Evolutionary conservation across 2,888 invertebrate genomes (phyloP), one percentile per base, ranked within the genome.

Genomic region (Sialis fuliginosa): DNA sequence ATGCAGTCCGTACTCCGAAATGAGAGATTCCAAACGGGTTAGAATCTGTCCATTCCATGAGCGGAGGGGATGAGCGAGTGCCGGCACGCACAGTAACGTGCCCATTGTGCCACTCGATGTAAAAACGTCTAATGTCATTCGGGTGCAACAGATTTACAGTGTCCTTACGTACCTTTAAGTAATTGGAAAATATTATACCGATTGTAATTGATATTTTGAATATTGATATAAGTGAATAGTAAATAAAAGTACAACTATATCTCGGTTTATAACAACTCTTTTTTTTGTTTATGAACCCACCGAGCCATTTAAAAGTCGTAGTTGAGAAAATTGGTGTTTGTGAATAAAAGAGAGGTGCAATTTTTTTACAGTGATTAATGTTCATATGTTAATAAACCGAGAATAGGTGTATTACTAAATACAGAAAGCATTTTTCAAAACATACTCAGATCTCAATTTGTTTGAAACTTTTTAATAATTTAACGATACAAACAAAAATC

Each of bases 1-100:
- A 79, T 49, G 68, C 74, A 9, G 77, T 77, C 49, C 78, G 70
- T 49, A 79, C 69, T 42, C 77, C 79, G 57, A 77, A 72, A 64
- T 75, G 71, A 48, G 72, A 70, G 47, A 78, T 61, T 42, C 71
- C 69, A 61, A 77, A 73, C 6, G 77, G 75, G 9, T 67, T 58
- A 5, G 75, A 71, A 58, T 78, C 75, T 51, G 63, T 60, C 76
- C 77, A 78, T 54, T 73, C 71, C 69, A 79, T 65, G 48, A 71
- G 60, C 30, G 66, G 66, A 22, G 68, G 60, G 32, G 42, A 7
- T 30, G 13, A 30, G 6, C 47, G 42, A 33, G 58, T 57, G 48
- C 69, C 67, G 50, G 70, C 66, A 40, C 69, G 69, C 46, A 74
- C 69, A 48, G 62, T 54, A 56, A 75, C 55, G 52, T 69, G 65